These are phyloP conservation scores for Microtus pennsylvanicus DNA, from an alignment of 2,113 vertebrate genomes.

Conservation along the genomic window DNA sequence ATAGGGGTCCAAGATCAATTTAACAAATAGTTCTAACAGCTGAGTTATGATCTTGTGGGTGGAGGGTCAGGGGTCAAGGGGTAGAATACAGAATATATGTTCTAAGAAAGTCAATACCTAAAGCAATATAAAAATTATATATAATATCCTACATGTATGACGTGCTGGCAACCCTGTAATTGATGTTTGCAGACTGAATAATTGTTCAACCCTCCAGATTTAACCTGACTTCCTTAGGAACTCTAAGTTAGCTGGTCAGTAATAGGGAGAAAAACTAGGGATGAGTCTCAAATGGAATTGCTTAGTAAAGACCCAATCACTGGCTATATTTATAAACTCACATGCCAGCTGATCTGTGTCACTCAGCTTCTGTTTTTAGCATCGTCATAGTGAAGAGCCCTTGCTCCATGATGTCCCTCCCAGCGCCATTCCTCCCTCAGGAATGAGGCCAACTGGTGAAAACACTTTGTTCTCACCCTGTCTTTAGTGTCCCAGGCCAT, in stretches of 20 bases:
- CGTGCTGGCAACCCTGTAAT: neutral
- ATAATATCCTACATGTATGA: neutral
- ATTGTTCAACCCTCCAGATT: neutral
- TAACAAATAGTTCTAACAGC: neutral
- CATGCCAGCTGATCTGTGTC: neutral
- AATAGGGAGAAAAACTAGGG: neutral
- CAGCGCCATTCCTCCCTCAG: neutral
- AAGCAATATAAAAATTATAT: slow-evolving; percentile 24
- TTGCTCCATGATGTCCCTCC: neutral
- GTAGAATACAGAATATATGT: neutral
- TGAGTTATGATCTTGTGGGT: neutral
- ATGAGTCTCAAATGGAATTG: neutral
- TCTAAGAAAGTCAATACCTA: neutral
- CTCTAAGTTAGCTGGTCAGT: neutral
- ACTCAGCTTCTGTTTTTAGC: neutral
- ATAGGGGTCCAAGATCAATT: neutral
- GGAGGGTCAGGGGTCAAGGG: neutral
- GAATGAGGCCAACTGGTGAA: neutral
- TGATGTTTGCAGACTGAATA: neutral
- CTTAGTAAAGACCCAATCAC: neutral
- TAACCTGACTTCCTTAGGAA: neutral
- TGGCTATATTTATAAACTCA: neutral
- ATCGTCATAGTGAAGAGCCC: neutral
- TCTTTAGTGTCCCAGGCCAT: neutral
- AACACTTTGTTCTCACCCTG: neutral